Evolutionary conservation across 2,113 vertebrate species (phyloP).

Genomic region (Sebastes schlegelii): DNA sequence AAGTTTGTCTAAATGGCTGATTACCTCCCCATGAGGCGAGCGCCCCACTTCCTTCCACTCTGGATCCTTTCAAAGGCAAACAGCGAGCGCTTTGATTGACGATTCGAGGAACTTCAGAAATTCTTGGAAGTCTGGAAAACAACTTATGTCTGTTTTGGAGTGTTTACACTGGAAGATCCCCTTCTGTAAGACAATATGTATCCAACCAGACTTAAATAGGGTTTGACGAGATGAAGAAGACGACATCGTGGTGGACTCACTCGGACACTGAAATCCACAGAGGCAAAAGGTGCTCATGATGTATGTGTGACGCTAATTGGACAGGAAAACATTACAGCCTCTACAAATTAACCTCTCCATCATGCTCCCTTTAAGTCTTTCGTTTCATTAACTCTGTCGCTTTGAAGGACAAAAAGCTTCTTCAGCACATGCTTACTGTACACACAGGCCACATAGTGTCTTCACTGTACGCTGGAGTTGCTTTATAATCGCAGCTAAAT

Average conservation of each 20-base stretch:
- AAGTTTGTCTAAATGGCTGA: slow-evolving; percentile 41
- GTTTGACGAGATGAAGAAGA: slow-evolving; percentile 1
- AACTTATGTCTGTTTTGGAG: slow-evolving; percentile 17
- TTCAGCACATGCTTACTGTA: slow-evolving; percentile 37
- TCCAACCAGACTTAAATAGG: neutral
- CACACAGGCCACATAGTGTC: slow-evolving; percentile 37
- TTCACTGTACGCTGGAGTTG: slow-evolving; percentile 21
- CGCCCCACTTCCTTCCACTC: slow-evolving; percentile 28
- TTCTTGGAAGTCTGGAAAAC: slow-evolving; percentile 63
- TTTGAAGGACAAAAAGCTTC: slow-evolving; percentile 32
- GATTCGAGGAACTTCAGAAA: slow-evolving; percentile 51
- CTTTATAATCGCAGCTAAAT: slow-evolving; percentile 51
- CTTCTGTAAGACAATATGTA: slow-evolving; percentile 5
- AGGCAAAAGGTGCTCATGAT: slow-evolving; percentile 22
- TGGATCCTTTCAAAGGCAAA: slow-evolving; percentile 34
- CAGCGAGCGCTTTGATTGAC: slow-evolving; percentile 43
- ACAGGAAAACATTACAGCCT: slow-evolving; percentile 33
- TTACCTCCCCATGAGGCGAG: slow-evolving; percentile 45
- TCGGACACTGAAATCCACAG: neutral
- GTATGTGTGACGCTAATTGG: slow-evolving; percentile 36
- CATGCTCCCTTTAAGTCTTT: slow-evolving; percentile 11
- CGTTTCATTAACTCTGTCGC: slow-evolving; percentile 1
- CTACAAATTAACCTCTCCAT: slow-evolving; percentile 49
- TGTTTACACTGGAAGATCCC: slow-evolving; percentile 6
- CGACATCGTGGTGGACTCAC: neutral